Conservation (phyloP, 2,113 vertebrate species). For the Phoxinus phoxinus region DNA sequence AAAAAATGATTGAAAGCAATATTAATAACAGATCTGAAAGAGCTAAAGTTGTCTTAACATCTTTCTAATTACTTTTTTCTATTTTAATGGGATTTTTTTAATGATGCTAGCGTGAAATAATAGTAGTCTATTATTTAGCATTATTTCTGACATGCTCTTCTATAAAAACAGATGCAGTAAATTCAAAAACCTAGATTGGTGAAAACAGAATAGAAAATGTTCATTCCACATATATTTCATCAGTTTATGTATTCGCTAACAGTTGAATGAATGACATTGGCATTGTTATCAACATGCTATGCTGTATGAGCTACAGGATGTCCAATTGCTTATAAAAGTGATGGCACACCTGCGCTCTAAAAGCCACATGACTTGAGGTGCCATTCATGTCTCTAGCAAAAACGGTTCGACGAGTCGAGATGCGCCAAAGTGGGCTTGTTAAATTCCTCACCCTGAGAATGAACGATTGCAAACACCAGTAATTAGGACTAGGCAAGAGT, state of each 20-base stretch:
- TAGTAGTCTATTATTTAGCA: constrained; percentile 32
- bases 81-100: background rate
- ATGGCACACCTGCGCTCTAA: background rate
- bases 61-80: background rate
- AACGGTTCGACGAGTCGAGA: background rate
- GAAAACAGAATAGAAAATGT: background rate
- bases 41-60: background rate
- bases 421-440: background rate
- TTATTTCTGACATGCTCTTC: background rate
- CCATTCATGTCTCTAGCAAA: background rate
- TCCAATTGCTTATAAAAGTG: background rate
- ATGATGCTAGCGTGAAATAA: background rate
- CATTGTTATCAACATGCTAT: background rate
- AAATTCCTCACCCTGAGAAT: background rate
- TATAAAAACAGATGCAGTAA: background rate
- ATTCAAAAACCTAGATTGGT: background rate
- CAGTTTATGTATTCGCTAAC: background rate
- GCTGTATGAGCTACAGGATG: background rate
- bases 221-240: background rate
- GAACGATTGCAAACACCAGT: background rate
- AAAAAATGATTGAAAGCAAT: background rate
- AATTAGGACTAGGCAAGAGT: constrained; percentile 5
- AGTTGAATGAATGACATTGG: background rate
- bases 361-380: background rate
- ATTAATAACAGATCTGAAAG: background rate